Evolutionary conservation across 1,140 invertebrate species (phyloP).

Genomic region (Orius insidiosus): DNA sequence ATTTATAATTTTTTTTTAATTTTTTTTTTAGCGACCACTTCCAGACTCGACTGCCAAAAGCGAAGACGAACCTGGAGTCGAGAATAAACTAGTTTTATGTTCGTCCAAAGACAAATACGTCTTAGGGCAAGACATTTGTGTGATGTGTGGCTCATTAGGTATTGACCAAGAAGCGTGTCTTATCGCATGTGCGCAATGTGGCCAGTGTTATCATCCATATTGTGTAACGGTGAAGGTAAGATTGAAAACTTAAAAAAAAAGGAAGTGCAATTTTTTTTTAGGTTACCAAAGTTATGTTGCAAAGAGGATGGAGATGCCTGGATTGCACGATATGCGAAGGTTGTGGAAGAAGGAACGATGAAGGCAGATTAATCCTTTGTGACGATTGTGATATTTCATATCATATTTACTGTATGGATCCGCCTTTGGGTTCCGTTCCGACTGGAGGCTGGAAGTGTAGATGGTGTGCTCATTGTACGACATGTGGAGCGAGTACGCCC

Average conservation of each 20-base stretch:
- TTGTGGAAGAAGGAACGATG: slow-evolving; percentile 90
- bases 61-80: slow-evolving; percentile 48
- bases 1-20: background rate
- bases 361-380: slow-evolving; percentile 82
- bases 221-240: slow-evolving; percentile 83
- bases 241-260: too few species aligned
- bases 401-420: slow-evolving; percentile 96
- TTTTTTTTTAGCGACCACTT: slow-evolving; percentile 30
- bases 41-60: slow-evolving; percentile 27
- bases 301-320: slow-evolving; percentile 94
- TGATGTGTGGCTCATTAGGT: slow-evolving; percentile 94
- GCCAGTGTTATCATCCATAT: slow-evolving; percentile 97
- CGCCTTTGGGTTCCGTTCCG: slow-evolving; percentile 79
- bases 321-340: slow-evolving; percentile 99
- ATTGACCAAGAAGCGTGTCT: slow-evolving; percentile 85
- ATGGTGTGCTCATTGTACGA: slow-evolving; percentile 85
- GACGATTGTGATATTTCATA: slow-evolving; percentile 99
- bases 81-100: slow-evolving; percentile 80
- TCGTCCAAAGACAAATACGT: slow-evolving; percentile 89
- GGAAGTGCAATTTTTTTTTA: slow-evolving; percentile 24
- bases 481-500: slow-evolving; percentile 74
- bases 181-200: slow-evolving; percentile 93
- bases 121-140: slow-evolving; percentile 87
- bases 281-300: slow-evolving; percentile 78
- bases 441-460: slow-evolving; percentile 81